Conservation (phyloP, 1,140 invertebrate genomes). For the Drosophila carrolli region DNA sequence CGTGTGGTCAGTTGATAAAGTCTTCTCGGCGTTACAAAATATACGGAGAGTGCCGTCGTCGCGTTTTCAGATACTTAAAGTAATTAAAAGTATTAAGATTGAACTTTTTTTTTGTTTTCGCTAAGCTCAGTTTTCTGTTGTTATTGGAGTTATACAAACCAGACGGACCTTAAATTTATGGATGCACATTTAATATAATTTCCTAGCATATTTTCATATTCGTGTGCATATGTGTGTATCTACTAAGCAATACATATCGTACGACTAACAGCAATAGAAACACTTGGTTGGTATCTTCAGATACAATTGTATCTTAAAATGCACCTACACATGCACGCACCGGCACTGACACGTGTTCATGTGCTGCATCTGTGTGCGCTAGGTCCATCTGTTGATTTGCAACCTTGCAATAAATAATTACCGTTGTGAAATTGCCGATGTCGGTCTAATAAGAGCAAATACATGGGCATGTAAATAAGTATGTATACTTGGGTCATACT, state of each 20-base stretch:
- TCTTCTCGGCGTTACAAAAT: slow-evolving; percentile 30
- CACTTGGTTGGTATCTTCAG: slow-evolving; percentile 45
- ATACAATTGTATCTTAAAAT: slow-evolving; percentile 26
- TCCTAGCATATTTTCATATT: slow-evolving; percentile 15
- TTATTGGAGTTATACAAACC: background rate
- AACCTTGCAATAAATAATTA: slow-evolving; percentile 50
- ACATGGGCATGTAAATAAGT: background rate
- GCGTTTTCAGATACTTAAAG: slow-evolving; percentile 65
- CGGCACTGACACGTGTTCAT: slow-evolving; percentile 5
- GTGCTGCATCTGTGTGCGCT: slow-evolving; percentile 1
- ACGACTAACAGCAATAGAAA: slow-evolving; percentile 43
- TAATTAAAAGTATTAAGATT: slow-evolving; percentile 57
- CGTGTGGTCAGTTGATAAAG: slow-evolving; percentile 50
- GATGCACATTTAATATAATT: slow-evolving; percentile 6
- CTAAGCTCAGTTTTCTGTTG: background rate
- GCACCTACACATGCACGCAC: slow-evolving; percentile 1
- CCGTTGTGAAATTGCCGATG: slow-evolving; percentile 13
- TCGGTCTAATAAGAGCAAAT: background rate
- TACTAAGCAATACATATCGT: slow-evolving; percentile 30
- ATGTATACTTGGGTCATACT: no score
- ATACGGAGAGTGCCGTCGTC: slow-evolving; percentile 31
- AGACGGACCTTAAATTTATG: slow-evolving; percentile 2
- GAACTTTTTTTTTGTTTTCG: background rate
- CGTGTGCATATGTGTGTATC: slow-evolving; percentile 24
- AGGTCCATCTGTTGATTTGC: slow-evolving; percentile 62